Evolutionary conservation across 2,113 vertebrate species (phyloP).

Genomic region (Lota lota): DNA sequence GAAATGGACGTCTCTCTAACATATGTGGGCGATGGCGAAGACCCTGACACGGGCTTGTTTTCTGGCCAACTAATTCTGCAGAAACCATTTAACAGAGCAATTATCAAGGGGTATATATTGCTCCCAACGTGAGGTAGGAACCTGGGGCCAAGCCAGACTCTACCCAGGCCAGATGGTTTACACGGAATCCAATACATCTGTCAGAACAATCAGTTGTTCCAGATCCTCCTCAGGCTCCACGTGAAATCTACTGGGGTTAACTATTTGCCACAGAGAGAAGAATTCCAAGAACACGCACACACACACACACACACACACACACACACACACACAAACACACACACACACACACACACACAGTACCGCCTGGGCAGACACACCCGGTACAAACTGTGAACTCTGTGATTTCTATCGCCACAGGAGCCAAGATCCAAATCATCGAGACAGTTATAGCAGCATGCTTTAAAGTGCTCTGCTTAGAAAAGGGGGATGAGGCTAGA

Average conservation of each 20-base stretch:
- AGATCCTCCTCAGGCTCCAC: background rate
- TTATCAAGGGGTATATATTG: background rate
- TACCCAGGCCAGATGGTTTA: constrained; percentile 38
- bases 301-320: background rate
- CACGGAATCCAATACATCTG: constrained; percentile 41
- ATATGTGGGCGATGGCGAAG: constrained; percentile 14
- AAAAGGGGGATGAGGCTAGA: background rate
- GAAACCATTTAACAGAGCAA: background rate
- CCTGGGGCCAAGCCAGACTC: constrained; percentile 29
- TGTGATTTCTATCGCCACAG: background rate
- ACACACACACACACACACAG: no score
- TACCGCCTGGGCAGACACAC: constrained; percentile 1
- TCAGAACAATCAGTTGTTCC: constrained; percentile 21
- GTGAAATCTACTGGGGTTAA: background rate
- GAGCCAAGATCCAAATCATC: background rate
- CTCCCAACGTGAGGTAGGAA: constrained; percentile 14
- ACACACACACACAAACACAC: no score
- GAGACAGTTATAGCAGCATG: background rate
- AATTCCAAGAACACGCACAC: background rate
- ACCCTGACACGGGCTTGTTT: constrained; percentile 3
- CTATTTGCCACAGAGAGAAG: background rate
- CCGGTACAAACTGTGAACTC: background rate
- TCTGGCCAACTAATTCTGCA: constrained; percentile 19
- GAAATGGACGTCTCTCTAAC: constrained; percentile 8
- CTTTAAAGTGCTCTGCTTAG: background rate